These are phyloP conservation scores for Caranx melampygus DNA, from an alignment of 2,113 vertebrate genomes.

Conservation along the genomic window DNA sequence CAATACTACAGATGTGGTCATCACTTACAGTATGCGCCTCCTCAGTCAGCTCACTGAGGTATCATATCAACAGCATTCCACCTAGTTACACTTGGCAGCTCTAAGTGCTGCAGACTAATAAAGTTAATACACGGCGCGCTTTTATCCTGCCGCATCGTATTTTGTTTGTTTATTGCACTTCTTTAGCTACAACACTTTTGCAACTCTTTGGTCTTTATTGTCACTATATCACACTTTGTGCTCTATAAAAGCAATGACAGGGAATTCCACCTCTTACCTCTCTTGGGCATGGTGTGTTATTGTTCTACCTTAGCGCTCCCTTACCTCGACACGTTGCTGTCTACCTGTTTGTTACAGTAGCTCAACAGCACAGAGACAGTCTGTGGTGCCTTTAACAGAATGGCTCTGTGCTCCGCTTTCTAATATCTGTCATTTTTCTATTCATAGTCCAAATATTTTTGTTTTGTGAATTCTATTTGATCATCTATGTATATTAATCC, in stretches of 20 bases:
- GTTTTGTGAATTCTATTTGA: not conserved
- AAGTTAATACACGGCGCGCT: constrained; percentile 41
- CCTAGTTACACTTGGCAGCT: constrained; percentile 39
- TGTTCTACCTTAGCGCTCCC: constrained; percentile 42
- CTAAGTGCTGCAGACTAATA: constrained; percentile 52
- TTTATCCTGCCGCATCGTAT: constrained; percentile 41
- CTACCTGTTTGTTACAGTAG: constrained; percentile 16
- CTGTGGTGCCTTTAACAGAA: constrained; percentile 10
- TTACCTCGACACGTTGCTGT: constrained; percentile 32
- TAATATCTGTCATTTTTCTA: not conserved
- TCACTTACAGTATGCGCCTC: constrained; percentile 2
- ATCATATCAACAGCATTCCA: constrained; percentile 26
- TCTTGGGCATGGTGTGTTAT: constrained; percentile 23
- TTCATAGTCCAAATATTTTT: not conserved
- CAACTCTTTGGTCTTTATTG: constrained; percentile 35
- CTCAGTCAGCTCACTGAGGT: constrained; percentile 29
- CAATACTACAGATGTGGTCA: constrained; percentile 29
- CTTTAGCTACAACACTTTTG: constrained; percentile 38
- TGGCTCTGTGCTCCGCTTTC: not conserved
- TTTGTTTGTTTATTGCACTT: constrained; percentile 47
- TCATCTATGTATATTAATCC: not conserved
- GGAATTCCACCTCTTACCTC: constrained; percentile 46
- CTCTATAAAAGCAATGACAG: constrained; percentile 56
- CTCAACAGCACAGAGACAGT: constrained; percentile 12
- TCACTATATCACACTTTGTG: constrained; percentile 45